phyloP scores from a whole-genome alignment of 1,140 invertebrate genomes.

The Drosophila lowei region DNA sequence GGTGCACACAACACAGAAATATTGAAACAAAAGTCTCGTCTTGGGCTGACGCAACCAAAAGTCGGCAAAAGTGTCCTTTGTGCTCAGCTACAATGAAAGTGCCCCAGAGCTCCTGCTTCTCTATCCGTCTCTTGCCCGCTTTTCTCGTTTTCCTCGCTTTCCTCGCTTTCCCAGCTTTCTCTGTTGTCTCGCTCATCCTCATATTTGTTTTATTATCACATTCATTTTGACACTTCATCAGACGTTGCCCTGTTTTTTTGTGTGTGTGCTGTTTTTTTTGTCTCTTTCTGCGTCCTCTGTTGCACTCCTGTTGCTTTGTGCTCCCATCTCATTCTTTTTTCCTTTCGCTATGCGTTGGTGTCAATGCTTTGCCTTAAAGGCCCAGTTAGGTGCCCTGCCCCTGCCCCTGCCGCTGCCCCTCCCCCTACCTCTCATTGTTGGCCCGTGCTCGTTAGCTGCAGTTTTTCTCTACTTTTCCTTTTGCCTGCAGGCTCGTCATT shows the following conservation, averaged over 20 bases:
- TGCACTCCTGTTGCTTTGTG: constrained; percentile 67
- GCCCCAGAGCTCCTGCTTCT: constrained; percentile 11
- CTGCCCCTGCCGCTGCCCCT: neutral
- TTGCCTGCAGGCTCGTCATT: constrained; percentile 71
- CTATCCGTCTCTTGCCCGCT: neutral
- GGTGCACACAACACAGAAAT: constrained; percentile 21
- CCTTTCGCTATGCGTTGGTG: constrained; percentile 36
- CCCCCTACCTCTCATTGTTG: constrained; percentile 55
- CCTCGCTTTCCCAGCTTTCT: neutral
- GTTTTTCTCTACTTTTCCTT: constrained; percentile 36
- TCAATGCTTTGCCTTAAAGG: constrained; percentile 80
- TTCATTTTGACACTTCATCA: constrained; percentile 81
- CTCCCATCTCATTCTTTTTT: constrained; percentile 3
- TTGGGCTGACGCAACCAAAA: constrained; percentile 44
- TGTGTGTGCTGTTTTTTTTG: constrained; percentile 24
- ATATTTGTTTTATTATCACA: constrained; percentile 78
- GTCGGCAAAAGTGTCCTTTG: constrained; percentile 63
- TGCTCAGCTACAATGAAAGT: constrained; percentile 30
- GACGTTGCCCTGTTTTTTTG: constrained; percentile 64
- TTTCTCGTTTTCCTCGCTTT: too few relatives aligned
- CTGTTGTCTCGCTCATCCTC: constrained; percentile 8
- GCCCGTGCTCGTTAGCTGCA: constrained; percentile 71
- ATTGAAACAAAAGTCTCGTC: constrained; percentile 59
- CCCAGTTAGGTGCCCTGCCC: constrained; percentile 47
- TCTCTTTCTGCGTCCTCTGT: constrained; percentile 33